phyloP scores from a whole-genome alignment of 1,140 invertebrate species.

The Drosophila ambigua region DNA sequence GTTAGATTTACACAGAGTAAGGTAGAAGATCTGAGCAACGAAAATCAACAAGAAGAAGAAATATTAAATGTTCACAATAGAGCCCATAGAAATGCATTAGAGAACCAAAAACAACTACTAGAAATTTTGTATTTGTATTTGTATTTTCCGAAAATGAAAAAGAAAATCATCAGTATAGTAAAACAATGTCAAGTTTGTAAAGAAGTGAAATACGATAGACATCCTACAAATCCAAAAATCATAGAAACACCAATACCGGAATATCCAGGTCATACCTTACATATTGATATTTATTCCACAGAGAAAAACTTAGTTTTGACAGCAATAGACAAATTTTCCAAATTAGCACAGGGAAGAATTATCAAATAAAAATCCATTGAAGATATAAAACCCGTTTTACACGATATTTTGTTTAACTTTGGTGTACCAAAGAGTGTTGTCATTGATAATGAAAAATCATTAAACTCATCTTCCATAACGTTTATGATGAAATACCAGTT shows the following conservation, averaged over 20 bases:
- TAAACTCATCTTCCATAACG: not conserved
- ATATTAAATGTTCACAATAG: no score
- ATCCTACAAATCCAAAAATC: slow-evolving; percentile 4
- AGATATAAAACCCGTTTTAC: not conserved
- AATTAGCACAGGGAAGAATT: not conserved
- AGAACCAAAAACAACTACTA: slow-evolving; percentile 6
- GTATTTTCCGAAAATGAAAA: slow-evolving; percentile 23
- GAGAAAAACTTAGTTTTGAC: slow-evolving; percentile 13
- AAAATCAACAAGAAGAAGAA: no score
- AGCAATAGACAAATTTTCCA: slow-evolving; percentile 8
- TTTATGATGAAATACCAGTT: not conserved
- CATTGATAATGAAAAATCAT: not conserved
- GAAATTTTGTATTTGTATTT: slow-evolving; percentile 21
- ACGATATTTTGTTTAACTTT: not conserved
- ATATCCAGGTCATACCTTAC: slow-evolving; percentile 1
- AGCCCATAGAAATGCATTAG: not conserved
- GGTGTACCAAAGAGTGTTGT: not conserved
- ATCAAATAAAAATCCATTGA: not conserved
- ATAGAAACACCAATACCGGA: slow-evolving; percentile 16
- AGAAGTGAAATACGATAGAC: slow-evolving; percentile 25
- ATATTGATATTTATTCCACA: slow-evolving; percentile 16
- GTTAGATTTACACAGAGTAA: no score
- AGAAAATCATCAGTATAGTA: slow-evolving; percentile 7
- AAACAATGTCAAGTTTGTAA: slow-evolving; percentile 13
- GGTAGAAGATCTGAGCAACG: no score